A percentile compares a stretch with the other conserved stretches of the same genome.
These are phyloP conservation scores for Brachynemurus nebulosus DNA, from an alignment of 2,888 invertebrate genomes.

Conservation along the genomic window DNA sequence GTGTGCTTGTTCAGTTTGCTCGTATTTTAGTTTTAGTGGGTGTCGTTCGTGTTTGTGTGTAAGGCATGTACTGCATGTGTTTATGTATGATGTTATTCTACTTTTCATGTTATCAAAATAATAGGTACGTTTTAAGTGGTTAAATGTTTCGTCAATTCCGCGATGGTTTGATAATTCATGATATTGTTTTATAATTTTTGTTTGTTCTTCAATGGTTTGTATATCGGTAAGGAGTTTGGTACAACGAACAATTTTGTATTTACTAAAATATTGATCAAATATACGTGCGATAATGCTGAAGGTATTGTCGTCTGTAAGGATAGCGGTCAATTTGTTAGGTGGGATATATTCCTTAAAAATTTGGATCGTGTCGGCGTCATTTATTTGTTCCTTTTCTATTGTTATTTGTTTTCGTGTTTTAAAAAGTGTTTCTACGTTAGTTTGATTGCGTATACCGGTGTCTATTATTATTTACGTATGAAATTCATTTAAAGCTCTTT, in stretches of 20 bases:
- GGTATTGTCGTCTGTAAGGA: neutral
- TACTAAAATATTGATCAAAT: neutral
- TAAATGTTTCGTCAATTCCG: neutral
- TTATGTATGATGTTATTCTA: neutral
- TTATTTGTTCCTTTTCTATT: neutral
- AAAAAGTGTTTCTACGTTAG: neutral
- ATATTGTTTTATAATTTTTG: neutral
- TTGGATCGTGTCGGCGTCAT: neutral
- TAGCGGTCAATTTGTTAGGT: neutral
- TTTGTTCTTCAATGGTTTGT: neutral
- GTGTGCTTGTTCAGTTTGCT: neutral
- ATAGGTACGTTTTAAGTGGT: neutral
- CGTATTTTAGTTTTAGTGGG: conserved; percentile 1
- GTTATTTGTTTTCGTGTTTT: neutral
- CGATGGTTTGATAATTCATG: neutral
- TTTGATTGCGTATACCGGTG: too few species aligned
- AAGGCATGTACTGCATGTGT: neutral
- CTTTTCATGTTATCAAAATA: neutral
- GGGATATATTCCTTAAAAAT: neutral
- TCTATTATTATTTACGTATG: neutral
- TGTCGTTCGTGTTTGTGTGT: conserved; percentile 7
- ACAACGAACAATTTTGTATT: neutral
- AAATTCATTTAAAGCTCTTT: conserved; percentile 1
- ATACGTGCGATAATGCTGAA: neutral
- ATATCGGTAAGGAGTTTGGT: neutral